Conservation (phyloP, 2,113 vertebrate species). For the Cyphomyrus plagiostoma region DNA sequence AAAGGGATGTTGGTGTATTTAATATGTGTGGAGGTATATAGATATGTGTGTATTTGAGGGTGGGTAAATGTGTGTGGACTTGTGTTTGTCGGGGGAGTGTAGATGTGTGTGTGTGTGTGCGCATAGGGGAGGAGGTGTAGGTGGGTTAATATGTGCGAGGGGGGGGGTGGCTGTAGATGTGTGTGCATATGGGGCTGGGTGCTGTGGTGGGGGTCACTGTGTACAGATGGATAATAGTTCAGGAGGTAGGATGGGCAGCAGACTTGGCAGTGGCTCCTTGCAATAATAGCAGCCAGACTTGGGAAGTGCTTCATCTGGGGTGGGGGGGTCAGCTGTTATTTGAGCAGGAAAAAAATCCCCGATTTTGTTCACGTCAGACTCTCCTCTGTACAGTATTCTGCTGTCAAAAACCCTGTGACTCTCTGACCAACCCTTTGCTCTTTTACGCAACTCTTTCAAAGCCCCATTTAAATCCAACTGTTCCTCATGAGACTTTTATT, state of each 20-base stretch:
- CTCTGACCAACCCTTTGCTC: neutral
- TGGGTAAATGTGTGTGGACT: neutral
- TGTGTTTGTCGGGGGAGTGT: neutral
- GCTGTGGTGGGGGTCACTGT: neutral
- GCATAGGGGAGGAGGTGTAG: neutral
- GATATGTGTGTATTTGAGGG: neutral
- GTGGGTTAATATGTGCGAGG: neutral
- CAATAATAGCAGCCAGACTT: neutral
- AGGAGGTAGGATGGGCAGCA: conserved; percentile 1
- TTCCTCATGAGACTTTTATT: neutral
- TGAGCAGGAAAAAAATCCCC: neutral
- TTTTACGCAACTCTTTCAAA: neutral
- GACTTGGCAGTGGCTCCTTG: neutral
- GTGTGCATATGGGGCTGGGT: neutral
- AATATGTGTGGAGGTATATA: no score
- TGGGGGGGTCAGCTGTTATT: neutral
- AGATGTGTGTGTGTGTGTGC: neutral
- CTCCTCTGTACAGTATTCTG: neutral
- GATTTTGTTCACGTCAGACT: neutral
- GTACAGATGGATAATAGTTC: conserved; percentile 8
- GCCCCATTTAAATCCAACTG: neutral
- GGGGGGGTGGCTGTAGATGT: neutral
- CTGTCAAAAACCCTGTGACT: neutral
- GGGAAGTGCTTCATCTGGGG: neutral
- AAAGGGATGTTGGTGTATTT: neutral